A percentile compares a stretch with the other conserved stretches of the same genome.
Conservation (phyloP, 2,888 invertebrate species). For the Fabriciana adippe region DNA sequence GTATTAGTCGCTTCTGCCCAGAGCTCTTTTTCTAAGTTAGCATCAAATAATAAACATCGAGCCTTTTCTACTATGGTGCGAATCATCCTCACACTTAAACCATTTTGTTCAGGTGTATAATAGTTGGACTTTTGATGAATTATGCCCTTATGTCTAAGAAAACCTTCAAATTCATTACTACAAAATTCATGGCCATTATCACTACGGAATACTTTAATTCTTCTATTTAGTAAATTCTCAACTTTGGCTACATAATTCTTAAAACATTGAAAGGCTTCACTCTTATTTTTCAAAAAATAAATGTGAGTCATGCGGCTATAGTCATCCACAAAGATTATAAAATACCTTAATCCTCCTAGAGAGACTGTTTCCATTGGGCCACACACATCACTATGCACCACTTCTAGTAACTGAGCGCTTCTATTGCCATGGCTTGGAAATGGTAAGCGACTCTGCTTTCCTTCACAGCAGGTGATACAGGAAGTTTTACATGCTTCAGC, state of each 20-base stretch:
- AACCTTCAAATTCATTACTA: background rate
- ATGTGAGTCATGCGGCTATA: slow-evolving; percentile 19
- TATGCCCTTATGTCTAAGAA: slow-evolving; percentile 31
- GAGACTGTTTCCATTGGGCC: slow-evolving; percentile 32
- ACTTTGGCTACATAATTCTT: slow-evolving; percentile 29
- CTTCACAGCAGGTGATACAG: slow-evolving; percentile 30
- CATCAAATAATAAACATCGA: slow-evolving; percentile 39
- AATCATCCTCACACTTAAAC: slow-evolving; percentile 37
- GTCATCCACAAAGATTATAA: slow-evolving; percentile 38
- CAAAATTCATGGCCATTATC: no score
- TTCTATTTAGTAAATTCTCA: slow-evolving; percentile 28
- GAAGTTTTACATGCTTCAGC: slow-evolving; percentile 15
- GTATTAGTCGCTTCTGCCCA: slow-evolving; percentile 41
- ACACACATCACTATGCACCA: slow-evolving; percentile 42
- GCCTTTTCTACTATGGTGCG: slow-evolving; percentile 40
- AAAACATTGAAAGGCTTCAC: slow-evolving; percentile 35
- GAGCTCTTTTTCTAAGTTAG: slow-evolving; percentile 34
- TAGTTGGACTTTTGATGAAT: slow-evolving; percentile 39
- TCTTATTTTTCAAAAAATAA: slow-evolving; percentile 32
- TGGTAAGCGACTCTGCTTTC: slow-evolving; percentile 31
- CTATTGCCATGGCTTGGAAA: slow-evolving; percentile 25
- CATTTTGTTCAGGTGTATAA: slow-evolving; percentile 42
- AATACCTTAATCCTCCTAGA: background rate
- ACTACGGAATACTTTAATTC: slow-evolving; percentile 31
- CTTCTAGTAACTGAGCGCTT: slow-evolving; percentile 30